Base-by-base conservation (phyloP, 64 coral and sea anemone species). In the Stylophora pistillata region DNA sequence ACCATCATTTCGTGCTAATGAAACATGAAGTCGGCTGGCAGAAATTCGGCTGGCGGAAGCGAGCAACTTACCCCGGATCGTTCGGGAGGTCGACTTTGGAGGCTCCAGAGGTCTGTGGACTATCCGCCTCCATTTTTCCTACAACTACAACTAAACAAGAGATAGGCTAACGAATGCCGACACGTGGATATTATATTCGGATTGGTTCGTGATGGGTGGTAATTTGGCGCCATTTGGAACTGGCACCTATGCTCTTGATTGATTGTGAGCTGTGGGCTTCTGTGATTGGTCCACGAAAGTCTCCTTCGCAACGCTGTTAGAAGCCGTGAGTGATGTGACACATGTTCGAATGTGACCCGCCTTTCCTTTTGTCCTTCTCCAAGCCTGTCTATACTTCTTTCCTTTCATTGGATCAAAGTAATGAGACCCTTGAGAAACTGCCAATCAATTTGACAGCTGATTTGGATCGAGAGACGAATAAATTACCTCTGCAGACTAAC, bases 191-290 rank as follows among this genome's bases (percentile, higher is more conserved):
- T 97, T 89, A 80, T 89, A 86, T 81, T 93, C 95, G 87, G 95
- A 97, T 97, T 97, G 95, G 95, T 97, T 89, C 91, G 59, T 86
- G 87, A 80, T 93, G 91, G 86, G 91, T 93, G 95, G 95, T 97
- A 93, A 93, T 97, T 97, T 97, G 95, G 95, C 95, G 95, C 95
- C 95, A 97, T 97, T 97, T 97, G 91, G 87, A 97, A 93, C 58
- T 89, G 91, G 95, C 95, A 93, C 91, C 95, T 90, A 87, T 93
- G 95, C 95, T 81, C 74, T 81, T 77, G 88, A 93, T 90, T 89
- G 87, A 97, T 95, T 97, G 90, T 97, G 82, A 37, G 73, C 28
- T 68, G 79, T 37, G 30, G 29, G 82, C 73, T 62, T 82, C 78
- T 63, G 76, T 97, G 91, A 97, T 97, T 97, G 95, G 95, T 71